Conservation (phyloP, 1,140 invertebrate genomes). For the Neoseiulus cucumeris region DNA sequence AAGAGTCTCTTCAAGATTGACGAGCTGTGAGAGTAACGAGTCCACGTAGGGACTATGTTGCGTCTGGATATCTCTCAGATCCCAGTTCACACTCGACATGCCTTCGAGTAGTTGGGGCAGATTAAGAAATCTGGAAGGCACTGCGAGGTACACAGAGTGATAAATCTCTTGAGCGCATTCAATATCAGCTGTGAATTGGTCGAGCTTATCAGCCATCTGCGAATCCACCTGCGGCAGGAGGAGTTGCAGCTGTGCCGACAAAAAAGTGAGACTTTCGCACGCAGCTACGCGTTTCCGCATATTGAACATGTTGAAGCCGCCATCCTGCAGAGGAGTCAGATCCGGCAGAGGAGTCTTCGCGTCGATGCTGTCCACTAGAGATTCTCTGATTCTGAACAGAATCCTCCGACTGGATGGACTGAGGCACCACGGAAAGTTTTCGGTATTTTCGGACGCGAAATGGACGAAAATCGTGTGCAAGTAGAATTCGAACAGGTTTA, state of each 20-base stretch:
- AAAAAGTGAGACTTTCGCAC: slow-evolving; percentile 13
- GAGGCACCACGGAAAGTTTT: slow-evolving; percentile 5
- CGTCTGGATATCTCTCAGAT: slow-evolving; percentile 74
- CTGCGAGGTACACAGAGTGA: slow-evolving; percentile 61
- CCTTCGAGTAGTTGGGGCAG: slow-evolving; percentile 48
- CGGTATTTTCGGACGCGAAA: not conserved
- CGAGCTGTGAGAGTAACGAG: slow-evolving; percentile 26
- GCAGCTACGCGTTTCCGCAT: slow-evolving; percentile 12
- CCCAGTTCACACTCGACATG: slow-evolving; percentile 82
- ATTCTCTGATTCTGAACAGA: not conserved
- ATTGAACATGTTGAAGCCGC: not conserved
- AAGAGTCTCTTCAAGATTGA: not conserved
- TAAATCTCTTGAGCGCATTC: slow-evolving; percentile 39
- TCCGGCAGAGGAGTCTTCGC: not conserved
- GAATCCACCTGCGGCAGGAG: slow-evolving; percentile 10
- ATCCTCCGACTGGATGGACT: not conserved
- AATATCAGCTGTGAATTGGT: not conserved
- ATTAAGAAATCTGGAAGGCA: slow-evolving; percentile 56
- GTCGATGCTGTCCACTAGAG: not conserved
- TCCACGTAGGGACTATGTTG: slow-evolving; percentile 73
- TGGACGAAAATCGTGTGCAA: slow-evolving; percentile 39
- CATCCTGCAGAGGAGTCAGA: not conserved
- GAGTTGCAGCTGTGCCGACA: slow-evolving; percentile 11
- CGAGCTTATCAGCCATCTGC: not conserved
- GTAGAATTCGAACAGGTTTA: slow-evolving; percentile 87